Evolutionary conservation across 2,888 invertebrate species (phyloP), one percentile per base, ranked within the genome.

Genomic region (Trichopoda pennipes): DNA sequence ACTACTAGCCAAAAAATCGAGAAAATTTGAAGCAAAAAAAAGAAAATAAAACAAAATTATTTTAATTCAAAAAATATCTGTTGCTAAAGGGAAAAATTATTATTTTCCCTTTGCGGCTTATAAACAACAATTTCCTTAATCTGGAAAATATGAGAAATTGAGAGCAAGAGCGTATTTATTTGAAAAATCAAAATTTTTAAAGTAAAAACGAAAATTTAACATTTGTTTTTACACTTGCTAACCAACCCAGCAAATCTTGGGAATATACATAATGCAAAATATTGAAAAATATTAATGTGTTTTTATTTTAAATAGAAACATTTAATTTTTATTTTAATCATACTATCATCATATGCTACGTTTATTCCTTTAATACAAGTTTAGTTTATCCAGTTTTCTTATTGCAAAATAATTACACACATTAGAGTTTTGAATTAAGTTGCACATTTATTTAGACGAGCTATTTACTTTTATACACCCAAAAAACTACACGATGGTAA

Each of bases 21-120:
- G 42, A 47, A 60, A 68, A 58, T 44, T 70, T 44, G n/a, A 32
- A 70, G 44, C 14, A 64, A 49, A 32, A 53, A 68, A 61, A 74
- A 56, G 47, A 8, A 60, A 64, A 64, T 53, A 75, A 58, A 80
- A 64, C 14, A 23, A 23, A 56, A 51, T 72, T 32, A 66, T 19
- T 70, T 63, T 2, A 66, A 73, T 32, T 28, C 9, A 55, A 49
- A 56, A 76, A n/a, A 53, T 53, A 44, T 28, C 19, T 32, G 69
- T 64, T 80, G 64, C 56, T 64, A 80, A 66, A 70, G 51, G 35
- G 58, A 38, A 81, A 72, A 63, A 58, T 58, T 81, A 68, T 75
- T 23, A 19, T 12, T 19, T 61, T 73, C 68, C 32, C 32, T 56
- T 63, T 60, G 63, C 69, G 58, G 73, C 51, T 66, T 79, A 66